Percentiles rank a stretch among this genome's conserved stretches.
Evolutionary conservation across 2,888 invertebrate genomes (phyloP).

Genomic region (Graphium colonna): DNA sequence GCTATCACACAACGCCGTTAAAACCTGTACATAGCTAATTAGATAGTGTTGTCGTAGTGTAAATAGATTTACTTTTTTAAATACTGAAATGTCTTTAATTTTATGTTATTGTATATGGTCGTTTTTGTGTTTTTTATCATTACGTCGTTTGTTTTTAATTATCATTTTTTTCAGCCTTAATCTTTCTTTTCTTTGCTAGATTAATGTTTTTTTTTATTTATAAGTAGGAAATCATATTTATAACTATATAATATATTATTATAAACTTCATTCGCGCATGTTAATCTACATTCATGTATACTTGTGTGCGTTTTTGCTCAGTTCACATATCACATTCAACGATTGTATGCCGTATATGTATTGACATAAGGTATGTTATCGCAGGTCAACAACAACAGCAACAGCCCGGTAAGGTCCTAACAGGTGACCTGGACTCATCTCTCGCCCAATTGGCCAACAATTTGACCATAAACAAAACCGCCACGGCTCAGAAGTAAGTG

Average conservation of each 20-base stretch:
- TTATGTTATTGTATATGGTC: neutral
- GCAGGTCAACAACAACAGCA: constrained; percentile 59
- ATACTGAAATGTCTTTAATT: neutral
- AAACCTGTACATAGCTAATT: neutral
- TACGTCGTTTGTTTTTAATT: neutral
- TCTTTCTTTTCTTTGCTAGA: constrained; percentile 15
- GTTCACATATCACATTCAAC: neutral
- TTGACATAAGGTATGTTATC: constrained; percentile 28
- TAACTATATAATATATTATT: too few relatives aligned
- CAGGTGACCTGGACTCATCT: constrained; percentile 96
- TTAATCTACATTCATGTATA: neutral
- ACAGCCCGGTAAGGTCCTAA: constrained; percentile 86
- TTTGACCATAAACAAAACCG: constrained; percentile 90
- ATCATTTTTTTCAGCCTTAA: neutral
- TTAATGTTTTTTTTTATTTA: neutral
- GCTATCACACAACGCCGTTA: too few relatives aligned
- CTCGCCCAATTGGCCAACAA: constrained; percentile 96
- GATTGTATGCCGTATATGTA: neutral
- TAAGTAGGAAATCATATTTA: neutral
- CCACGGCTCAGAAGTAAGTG: constrained; percentile 85
- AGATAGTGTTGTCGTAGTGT: neutral
- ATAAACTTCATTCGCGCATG: neutral
- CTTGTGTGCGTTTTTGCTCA: neutral
- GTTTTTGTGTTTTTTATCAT: neutral
- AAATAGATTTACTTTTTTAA: neutral